These are phyloP conservation scores for Syncerus caffer DNA, from an alignment of 2,797 vertebrate genomes.

Conservation along the genomic window DNA sequence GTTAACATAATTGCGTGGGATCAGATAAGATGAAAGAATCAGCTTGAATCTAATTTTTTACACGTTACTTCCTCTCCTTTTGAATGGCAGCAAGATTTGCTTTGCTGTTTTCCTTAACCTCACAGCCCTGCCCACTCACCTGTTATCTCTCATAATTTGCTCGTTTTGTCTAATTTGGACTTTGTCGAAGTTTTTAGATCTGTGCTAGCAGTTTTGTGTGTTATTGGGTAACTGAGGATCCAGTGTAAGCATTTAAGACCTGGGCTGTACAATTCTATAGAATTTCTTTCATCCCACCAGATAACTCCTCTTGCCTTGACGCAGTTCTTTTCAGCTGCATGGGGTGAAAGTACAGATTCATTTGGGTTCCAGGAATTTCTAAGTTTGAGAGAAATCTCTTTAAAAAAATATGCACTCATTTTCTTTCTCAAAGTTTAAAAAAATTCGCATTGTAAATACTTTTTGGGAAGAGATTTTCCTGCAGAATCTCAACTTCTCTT, in stretches of 20 bases:
- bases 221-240: not conserved
- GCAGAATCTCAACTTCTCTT: not conserved
- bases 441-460: not conserved
- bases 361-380: constrained; percentile 5
- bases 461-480: not conserved
- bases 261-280: not conserved
- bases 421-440: constrained; percentile 40
- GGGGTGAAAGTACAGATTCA: constrained; percentile 7
- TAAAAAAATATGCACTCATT: not conserved
- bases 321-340: not conserved
- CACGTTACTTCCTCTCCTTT: not conserved
- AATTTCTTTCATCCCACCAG: not conserved
- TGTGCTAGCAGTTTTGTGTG: not conserved
- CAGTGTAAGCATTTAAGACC: not conserved
- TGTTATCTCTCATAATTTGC: not conserved
- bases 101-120: constrained; percentile 26
- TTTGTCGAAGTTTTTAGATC: constrained; percentile 44
- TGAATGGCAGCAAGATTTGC: constrained; percentile 33
- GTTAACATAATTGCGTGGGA: not conserved
- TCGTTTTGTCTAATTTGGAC: constrained; percentile 45
- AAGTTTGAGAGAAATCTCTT: not conserved
- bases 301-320: not conserved
- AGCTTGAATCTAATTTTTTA: not conserved
- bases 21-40: not conserved
- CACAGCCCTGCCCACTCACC: not conserved